phyloP scores from a whole-genome alignment of 2,888 invertebrate species.

The Vesta saturnalis region DNA sequence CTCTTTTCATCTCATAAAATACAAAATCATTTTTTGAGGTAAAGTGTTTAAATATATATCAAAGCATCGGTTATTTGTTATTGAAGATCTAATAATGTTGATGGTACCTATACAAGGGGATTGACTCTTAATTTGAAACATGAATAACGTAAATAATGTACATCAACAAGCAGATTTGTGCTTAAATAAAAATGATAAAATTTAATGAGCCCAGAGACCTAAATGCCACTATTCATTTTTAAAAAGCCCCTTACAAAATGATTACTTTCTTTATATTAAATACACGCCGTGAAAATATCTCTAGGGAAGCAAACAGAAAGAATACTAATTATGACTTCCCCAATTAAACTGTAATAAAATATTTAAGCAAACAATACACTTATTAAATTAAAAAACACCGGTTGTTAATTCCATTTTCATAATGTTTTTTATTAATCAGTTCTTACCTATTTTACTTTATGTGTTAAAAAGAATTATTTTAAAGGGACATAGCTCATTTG shows the following conservation, averaged over 20 bases:
- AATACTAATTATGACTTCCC: conserved; percentile 24
- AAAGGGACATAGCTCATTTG: too few species aligned
- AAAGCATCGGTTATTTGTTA: not conserved
- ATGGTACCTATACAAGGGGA: not conserved
- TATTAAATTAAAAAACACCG: conserved; percentile 1
- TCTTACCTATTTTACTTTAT: too few species aligned
- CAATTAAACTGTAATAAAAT: conserved; percentile 23
- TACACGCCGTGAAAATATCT: conserved; percentile 38
- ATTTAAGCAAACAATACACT: conserved; percentile 17
- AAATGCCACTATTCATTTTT: conserved; percentile 48
- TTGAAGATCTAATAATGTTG: conserved; percentile 12
- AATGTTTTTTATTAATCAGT: too few species aligned
- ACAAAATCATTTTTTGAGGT: not conserved
- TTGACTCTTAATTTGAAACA: conserved; percentile 24
- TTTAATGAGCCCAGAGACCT: conserved; percentile 49
- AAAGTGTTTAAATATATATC: conserved; percentile 6
- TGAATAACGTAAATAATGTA: conserved; percentile 40
- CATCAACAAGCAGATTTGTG: conserved; percentile 43
- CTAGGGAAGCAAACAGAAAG: conserved; percentile 17
- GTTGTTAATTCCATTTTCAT: not conserved
- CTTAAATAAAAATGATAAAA: conserved; percentile 53
- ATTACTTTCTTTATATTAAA: conserved; percentile 47
- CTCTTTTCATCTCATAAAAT: too few species aligned
- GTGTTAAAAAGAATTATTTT: too few species aligned
- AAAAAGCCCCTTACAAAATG: conserved; percentile 46